Evolutionary conservation across 2,888 invertebrate species (phyloP), one percentile per base, ranked within the genome.

Genomic region (Drosophila pegasa): DNA sequence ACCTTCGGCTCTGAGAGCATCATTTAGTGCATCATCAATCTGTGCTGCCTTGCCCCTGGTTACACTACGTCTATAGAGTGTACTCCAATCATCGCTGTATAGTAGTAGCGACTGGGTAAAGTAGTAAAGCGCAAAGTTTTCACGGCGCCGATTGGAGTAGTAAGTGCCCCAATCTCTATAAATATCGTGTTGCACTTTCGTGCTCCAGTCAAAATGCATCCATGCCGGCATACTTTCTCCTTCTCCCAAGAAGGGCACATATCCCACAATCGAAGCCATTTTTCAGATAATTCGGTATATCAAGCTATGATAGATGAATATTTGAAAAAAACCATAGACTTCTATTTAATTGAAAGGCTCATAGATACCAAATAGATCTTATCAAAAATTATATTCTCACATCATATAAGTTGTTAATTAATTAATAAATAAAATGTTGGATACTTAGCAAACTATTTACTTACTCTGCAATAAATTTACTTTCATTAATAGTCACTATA

Each of bases 81-180:
- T 89, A 16, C 75, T 72, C 3, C 78, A 78, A 57, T 91, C 91
- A 16, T 68, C 29, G 0, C 70, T 73, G 31, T 84, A 71, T n/a
- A 92, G 29, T 5, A 81, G 75, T 14, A 92, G 57, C 0, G 91
- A 90, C 61, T 85, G 84, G 29, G 82, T 78, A 25, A 86, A 89
- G 43, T 91, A 92, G 20, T 89, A 70, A 5, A 82, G 69, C 0
- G 92, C 90, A 27, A 83, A 86, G 43, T 85, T 89, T 45, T 89
- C 75, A n/a, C 90, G 82, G 2, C 90, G 89, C n/a, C 87, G 88
- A 7, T 67, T 84, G 0, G 85, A 85, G 33, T 90, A 92, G 57
- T 90, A 90, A 1, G 81, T 70, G 3, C 90, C 91, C 91, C 91
- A 91, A 52, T 91, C 91, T 2, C 90, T 78, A 20, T 88, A 92